Conservation (phyloP, 2,888 invertebrate genomes). For the Mimas tiliae region DNA sequence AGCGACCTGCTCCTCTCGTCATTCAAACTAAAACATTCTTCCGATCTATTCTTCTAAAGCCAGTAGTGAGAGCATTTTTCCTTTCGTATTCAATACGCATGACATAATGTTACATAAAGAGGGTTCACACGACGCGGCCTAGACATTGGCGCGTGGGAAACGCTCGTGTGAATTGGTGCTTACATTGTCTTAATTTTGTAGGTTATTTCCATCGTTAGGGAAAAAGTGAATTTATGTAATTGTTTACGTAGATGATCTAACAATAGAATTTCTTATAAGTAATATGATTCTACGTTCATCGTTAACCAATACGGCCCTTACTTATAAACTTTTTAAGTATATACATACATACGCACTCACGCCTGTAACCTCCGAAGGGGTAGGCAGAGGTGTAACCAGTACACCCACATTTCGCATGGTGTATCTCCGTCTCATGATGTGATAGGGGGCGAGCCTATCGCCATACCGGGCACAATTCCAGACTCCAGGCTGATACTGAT, state of each 20-base stretch:
- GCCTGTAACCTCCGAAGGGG: no score
- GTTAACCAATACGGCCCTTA: no score
- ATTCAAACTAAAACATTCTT: background rate
- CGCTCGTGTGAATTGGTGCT: constrained; percentile 63
- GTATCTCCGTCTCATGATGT: no score
- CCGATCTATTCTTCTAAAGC: background rate
- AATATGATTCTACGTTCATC: no score
- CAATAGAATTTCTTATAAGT: background rate
- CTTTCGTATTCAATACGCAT: constrained; percentile 51
- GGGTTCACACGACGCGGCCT: constrained; percentile 62
- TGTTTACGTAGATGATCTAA: background rate
- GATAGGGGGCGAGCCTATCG: no score
- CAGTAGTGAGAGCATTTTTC: constrained; percentile 54
- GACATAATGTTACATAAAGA: constrained; percentile 43
- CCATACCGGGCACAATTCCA: no score
- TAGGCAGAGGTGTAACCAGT: no score
- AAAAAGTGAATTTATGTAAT: constrained; percentile 14
- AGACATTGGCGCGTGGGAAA: constrained; percentile 59
- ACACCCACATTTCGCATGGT: no score
- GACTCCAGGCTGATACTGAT: no score
- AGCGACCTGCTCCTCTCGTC: no score
- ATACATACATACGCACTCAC: no score
- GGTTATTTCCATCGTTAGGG: constrained; percentile 50
- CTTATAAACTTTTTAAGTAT: no score
- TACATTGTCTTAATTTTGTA: constrained; percentile 60